Conservation (phyloP, 2,113 vertebrate species). For the Platysteira castanea region DNA sequence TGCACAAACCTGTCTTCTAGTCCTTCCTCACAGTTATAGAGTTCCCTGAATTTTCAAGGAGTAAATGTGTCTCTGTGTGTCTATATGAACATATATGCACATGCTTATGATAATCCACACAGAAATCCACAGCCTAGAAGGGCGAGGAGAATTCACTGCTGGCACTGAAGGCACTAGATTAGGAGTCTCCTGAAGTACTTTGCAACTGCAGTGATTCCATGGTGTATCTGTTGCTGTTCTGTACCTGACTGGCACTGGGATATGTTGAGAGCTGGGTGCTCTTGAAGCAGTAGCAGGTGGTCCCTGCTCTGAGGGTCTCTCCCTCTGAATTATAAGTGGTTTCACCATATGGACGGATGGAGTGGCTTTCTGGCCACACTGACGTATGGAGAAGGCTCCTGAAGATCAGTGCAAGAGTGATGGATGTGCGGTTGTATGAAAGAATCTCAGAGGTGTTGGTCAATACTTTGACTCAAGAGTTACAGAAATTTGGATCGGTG, state of each 20-base stretch:
- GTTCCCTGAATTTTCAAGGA: neutral
- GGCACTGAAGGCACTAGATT: neutral
- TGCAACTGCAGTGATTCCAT: neutral
- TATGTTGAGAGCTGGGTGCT: neutral
- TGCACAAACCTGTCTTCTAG: neutral
- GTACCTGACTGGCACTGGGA: neutral
- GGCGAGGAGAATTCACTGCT: neutral
- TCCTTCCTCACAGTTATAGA: neutral
- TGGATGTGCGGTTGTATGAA: neutral
- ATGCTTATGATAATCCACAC: fast-evolving
- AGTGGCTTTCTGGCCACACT: neutral
- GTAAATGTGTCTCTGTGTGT: neutral
- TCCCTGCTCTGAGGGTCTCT: neutral
- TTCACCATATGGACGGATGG: neutral
- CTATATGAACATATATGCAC: neutral
- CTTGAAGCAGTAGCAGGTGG: neutral
- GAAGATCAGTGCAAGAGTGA: neutral
- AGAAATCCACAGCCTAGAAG: neutral
- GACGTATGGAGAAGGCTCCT: neutral
- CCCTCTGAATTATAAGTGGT: neutral
- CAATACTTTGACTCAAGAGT: neutral
- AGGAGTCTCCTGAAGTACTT: neutral
- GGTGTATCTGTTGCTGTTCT: neutral
- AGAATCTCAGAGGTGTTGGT: neutral
- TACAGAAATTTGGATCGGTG: neutral